Conservation (phyloP, 1,140 invertebrate genomes). For the Macrostomum lignano region DNA sequence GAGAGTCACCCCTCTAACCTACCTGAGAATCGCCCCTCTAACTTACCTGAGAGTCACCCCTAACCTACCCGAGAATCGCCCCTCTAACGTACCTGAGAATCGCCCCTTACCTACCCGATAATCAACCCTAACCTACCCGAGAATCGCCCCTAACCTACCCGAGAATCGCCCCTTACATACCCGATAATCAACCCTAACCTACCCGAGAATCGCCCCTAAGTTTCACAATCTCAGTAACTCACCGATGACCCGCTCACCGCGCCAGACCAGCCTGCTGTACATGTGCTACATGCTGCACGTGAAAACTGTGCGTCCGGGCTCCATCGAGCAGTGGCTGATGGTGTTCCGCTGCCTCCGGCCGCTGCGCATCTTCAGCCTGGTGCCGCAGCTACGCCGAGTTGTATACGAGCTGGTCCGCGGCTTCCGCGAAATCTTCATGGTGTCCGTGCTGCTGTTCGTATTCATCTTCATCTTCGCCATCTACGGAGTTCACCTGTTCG, state of each 20-base stretch:
- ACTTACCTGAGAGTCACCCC: too few relatives aligned
- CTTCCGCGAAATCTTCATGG: conserved; percentile 94
- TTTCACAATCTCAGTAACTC: too few relatives aligned
- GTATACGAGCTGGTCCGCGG: conserved; percentile 88
- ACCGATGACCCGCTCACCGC: not conserved
- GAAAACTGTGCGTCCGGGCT: conserved; percentile 28
- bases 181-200: too few relatives aligned
- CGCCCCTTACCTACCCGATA: too few relatives aligned
- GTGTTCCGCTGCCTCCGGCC: conserved; percentile 79
- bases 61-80: too few relatives aligned
- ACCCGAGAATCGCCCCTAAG: too few relatives aligned
- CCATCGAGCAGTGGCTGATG: conserved; percentile 69
- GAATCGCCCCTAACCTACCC: too few relatives aligned
- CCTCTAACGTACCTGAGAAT: too few relatives aligned
- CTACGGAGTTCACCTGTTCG: conserved; percentile 88
- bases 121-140: too few relatives aligned
- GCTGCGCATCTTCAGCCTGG: conserved; percentile 75
- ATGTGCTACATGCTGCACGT: conserved; percentile 2
- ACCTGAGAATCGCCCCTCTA: too few relatives aligned
- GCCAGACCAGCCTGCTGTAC: conserved; percentile 2
- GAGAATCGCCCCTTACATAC: too few relatives aligned
- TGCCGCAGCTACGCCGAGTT: conserved; percentile 95
- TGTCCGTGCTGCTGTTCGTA: conserved; percentile 79
- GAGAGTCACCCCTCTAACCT: too few relatives aligned
- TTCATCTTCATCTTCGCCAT: conserved; percentile 97